phyloP scores from a whole-genome alignment of 2,888 invertebrate genomes.

The Cremastinae sp. region DNA sequence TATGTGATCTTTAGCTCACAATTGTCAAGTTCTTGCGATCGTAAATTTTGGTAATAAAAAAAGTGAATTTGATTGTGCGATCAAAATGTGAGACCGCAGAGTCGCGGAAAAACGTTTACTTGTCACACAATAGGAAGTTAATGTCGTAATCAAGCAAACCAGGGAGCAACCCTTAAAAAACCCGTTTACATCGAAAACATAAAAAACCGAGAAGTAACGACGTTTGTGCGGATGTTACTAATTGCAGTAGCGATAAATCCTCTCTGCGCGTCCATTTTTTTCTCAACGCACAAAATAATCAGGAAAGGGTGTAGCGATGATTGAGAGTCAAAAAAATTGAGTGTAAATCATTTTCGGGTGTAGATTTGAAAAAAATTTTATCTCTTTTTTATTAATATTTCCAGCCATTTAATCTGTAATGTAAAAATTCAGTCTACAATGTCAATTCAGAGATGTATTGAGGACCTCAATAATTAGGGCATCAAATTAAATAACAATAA shows the following conservation, averaged over 20 bases:
- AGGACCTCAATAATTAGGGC: too few species aligned
- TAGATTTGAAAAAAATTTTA: slow-evolving; percentile 28
- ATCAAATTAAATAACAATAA: too few species aligned
- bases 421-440: too few species aligned
- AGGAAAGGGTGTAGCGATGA: slow-evolving; percentile 62
- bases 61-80: slow-evolving; percentile 8
- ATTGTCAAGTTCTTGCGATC: slow-evolving; percentile 14
- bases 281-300: slow-evolving; percentile 63
- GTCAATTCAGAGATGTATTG: too few species aligned
- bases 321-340: slow-evolving; percentile 23
- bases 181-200: slow-evolving; percentile 42
- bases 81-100: slow-evolving; percentile 25
- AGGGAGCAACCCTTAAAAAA: slow-evolving; percentile 48
- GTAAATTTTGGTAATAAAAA: slow-evolving; percentile 5
- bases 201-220: slow-evolving; percentile 33
- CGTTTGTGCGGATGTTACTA: slow-evolving; percentile 65
- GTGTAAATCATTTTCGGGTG: slow-evolving; percentile 24
- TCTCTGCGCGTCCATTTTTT: slow-evolving; percentile 72
- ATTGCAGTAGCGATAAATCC: slow-evolving; percentile 76
- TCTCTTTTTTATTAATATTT: too few species aligned
- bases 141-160: slow-evolving; percentile 65
- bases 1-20: slow-evolving; percentile 7
- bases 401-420: too few species aligned
- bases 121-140: slow-evolving; percentile 64
- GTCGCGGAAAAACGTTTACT: slow-evolving; percentile 55